phyloP scores from a whole-genome alignment of 2,797 vertebrate species.

The Microctenopoma steveboyesi region DNA sequence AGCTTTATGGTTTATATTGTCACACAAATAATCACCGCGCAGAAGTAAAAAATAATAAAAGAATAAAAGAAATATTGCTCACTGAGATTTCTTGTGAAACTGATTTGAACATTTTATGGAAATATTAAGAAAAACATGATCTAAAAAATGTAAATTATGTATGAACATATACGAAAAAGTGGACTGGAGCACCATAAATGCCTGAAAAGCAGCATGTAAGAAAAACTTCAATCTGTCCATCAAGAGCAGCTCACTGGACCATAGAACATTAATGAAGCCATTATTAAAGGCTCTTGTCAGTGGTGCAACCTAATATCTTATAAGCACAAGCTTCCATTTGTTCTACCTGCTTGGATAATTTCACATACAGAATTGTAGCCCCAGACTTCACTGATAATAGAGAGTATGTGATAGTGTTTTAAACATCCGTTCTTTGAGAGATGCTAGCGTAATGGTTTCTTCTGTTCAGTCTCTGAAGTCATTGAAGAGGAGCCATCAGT shows the following conservation, averaged over 20 bases:
- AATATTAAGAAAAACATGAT: background rate
- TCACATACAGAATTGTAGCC: background rate
- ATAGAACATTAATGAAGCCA: background rate
- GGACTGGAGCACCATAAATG: background rate
- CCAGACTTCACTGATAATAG: background rate
- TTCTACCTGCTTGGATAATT: slow-evolving; percentile 8
- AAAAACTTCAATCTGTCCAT: slow-evolving; percentile 7
- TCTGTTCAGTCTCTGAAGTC: slow-evolving; percentile 38
- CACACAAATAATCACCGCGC: slow-evolving; percentile 10
- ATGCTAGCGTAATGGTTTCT: slow-evolving; percentile 2
- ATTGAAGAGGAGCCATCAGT: background rate
- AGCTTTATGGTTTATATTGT: slow-evolving; percentile 15
- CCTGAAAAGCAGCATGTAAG: background rate
- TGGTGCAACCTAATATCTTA: slow-evolving; percentile 1
- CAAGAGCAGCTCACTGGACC: slow-evolving; percentile 1
- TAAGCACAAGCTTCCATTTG: background rate
- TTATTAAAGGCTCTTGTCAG: slow-evolving; percentile 8
- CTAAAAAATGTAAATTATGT: background rate
- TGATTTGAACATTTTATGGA: background rate
- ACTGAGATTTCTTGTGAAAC: slow-evolving; percentile 17
- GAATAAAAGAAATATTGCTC: slow-evolving; percentile 12
- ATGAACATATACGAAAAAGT: background rate
- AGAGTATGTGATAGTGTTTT: slow-evolving; percentile 1
- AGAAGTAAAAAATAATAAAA: slow-evolving; percentile 25
- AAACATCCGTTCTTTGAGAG: background rate